A percentile compares a stretch with the other conserved stretches of the same genome.
Conservation (phyloP, 2,797 vertebrate genomes). For the Gadopsis bispinosus region DNA sequence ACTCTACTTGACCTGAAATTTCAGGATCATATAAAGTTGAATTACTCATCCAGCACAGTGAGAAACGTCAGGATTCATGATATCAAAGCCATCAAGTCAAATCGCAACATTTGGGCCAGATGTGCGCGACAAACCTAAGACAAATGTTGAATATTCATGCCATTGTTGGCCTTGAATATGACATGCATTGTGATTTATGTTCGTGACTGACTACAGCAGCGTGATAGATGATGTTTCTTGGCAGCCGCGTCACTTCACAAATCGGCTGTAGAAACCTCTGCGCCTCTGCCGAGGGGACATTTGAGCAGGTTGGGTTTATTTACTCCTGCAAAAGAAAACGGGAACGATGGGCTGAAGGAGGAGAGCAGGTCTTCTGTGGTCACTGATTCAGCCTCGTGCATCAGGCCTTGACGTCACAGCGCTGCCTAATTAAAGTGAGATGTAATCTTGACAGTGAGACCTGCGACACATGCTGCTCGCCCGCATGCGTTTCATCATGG, state of each 20-base stretch:
- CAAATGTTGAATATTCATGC: conserved; percentile 62
- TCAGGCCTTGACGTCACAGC: conserved; percentile 32
- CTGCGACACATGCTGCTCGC: conserved; percentile 1
- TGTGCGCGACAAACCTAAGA: conserved; percentile 25
- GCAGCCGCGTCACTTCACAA: conserved; percentile 58
- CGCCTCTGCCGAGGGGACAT: conserved; percentile 41
- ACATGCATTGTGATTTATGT: conserved; percentile 61
- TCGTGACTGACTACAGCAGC: conserved; percentile 44
- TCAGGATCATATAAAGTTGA: conserved; percentile 54
- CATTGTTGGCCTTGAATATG: conserved; percentile 41
- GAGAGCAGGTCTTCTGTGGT: conserved; percentile 36
- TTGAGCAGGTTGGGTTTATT: conserved; percentile 40
- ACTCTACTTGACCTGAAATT: conserved; percentile 53
- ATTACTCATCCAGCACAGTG: conserved; percentile 49
- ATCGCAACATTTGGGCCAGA: conserved; percentile 39
- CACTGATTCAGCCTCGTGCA: conserved; percentile 13
- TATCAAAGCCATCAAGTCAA: conserved; percentile 51
- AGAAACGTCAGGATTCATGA: conserved; percentile 53
- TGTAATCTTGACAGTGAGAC: conserved; percentile 32
- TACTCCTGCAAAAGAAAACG: conserved; percentile 17
- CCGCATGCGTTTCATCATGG: conserved; percentile 61
- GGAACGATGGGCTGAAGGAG: conserved; percentile 30
- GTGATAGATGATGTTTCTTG: conserved; percentile 64
- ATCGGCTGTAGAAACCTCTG: conserved; percentile 43
- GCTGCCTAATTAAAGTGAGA: conserved; percentile 51